A percentile compares a stretch with the other conserved stretches of the same genome.
phyloP scores from a whole-genome alignment of 2,888 invertebrate genomes.

The Aricia artaxerxes region DNA sequence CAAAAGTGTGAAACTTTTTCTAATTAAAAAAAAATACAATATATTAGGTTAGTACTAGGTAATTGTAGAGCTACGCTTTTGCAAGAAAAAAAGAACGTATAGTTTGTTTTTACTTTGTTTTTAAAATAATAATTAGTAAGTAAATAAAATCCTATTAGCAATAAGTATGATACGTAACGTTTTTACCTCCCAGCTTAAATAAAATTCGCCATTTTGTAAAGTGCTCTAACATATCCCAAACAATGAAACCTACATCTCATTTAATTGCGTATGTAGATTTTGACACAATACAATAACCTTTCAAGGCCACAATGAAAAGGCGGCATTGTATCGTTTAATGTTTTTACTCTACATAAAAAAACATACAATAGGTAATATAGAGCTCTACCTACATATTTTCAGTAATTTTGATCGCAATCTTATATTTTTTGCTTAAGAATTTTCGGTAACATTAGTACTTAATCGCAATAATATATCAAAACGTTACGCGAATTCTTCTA shows the following conservation, averaged over 20 bases:
- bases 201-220: conserved; percentile 20
- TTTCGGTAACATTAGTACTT: not conserved
- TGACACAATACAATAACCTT: conserved; percentile 43
- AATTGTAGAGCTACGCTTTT: not conserved
- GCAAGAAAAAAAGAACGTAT: too few relatives aligned
- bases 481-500: conserved; percentile 43
- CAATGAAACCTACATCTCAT: conserved; percentile 42
- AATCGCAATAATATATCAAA: conserved; percentile 26
- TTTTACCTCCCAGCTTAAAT: not conserved
- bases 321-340: conserved; percentile 33
- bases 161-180: too few relatives aligned
- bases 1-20: not conserved
- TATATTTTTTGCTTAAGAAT: not conserved
- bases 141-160: not conserved
- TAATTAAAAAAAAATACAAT: not conserved
- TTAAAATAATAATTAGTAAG: not conserved
- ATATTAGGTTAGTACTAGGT: not conserved
- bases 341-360: not conserved
- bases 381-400: not conserved
- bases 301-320: conserved; percentile 42
- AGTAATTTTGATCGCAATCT: not conserved
- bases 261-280: conserved; percentile 43
- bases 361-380: not conserved
- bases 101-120: too few relatives aligned
- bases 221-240: conserved; percentile 33